Evolutionary conservation across 2,113 vertebrate genomes (phyloP).

Genomic region (Arvicanthis niloticus): DNA sequence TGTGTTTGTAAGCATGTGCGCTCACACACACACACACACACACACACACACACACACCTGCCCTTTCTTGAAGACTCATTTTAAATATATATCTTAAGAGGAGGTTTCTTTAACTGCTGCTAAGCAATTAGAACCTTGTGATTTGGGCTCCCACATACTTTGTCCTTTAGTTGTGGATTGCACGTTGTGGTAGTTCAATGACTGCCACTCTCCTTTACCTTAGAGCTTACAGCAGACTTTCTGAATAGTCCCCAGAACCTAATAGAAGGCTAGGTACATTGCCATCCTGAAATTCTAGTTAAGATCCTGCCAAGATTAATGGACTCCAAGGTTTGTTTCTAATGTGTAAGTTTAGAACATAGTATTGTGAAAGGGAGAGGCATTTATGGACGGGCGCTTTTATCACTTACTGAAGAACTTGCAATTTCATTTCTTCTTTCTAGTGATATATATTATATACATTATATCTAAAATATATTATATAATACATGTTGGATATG

Average conservation of each 20-base stretch:
- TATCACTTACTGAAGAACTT: slow-evolving; percentile 50
- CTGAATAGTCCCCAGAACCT: neutral
- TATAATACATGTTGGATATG: neutral
- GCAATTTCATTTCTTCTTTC: slow-evolving; percentile 60
- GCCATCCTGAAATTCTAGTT: neutral
- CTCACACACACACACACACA: too few species aligned
- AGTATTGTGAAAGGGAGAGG: neutral
- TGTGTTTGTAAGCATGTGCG: neutral
- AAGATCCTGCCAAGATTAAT: neutral
- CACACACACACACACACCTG: neutral
- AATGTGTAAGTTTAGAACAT: neutral
- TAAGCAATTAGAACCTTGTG: neutral
- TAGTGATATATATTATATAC: neutral
- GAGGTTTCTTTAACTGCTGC: neutral
- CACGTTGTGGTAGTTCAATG: neutral
- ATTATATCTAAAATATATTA: too few species aligned
- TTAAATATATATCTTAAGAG: neutral
- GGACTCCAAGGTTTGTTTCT: neutral
- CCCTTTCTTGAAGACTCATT: neutral
- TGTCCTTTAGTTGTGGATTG: neutral
- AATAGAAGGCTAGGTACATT: neutral
- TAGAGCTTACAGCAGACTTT: neutral
- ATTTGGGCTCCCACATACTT: neutral
- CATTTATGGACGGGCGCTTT: neutral
- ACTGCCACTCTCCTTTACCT: neutral